These are phyloP conservation scores for Panurus biarmicus DNA, from an alignment of 2,113 vertebrate species.

Conservation along the genomic window DNA sequence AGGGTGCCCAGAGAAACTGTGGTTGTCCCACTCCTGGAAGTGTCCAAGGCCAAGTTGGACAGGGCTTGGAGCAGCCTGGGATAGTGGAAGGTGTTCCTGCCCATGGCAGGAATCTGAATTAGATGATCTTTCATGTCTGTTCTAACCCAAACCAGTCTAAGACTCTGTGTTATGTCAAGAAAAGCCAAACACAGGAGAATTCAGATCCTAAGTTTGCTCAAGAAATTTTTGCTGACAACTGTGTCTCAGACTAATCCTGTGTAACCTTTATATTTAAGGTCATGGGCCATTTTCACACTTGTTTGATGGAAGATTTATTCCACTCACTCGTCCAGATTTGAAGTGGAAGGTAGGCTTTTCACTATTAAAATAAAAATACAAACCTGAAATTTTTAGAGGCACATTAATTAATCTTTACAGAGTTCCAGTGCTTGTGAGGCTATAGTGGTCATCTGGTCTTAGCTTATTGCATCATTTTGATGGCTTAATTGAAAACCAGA, in stretches of 20 bases:
- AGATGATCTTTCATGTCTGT: background rate
- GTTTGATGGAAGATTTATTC: constrained; percentile 92
- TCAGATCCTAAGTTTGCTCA: background rate
- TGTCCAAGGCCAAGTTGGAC: background rate
- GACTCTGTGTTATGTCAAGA: background rate
- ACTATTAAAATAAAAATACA: background rate
- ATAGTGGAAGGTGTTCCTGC: background rate
- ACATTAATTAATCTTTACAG: background rate
- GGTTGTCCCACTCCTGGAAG: background rate
- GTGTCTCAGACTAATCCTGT: background rate
- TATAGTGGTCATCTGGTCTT: background rate
- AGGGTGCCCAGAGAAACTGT: background rate
- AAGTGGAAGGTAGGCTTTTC: constrained; percentile 81
- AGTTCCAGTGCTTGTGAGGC: background rate
- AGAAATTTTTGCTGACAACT: background rate
- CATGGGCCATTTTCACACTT: constrained; percentile 97
- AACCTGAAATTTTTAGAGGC: background rate
- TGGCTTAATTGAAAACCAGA: background rate
- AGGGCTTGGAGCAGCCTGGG: background rate
- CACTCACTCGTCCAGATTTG: constrained; percentile 69
- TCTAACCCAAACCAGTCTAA: background rate
- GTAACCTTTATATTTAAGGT: constrained; percentile 73
- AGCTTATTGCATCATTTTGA: background rate
- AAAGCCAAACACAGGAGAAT: background rate
- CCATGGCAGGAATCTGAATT: background rate